These are phyloP conservation scores for Novumbra hubbsi DNA, from an alignment of 2,797 vertebrate species.

Conservation along the genomic window DNA sequence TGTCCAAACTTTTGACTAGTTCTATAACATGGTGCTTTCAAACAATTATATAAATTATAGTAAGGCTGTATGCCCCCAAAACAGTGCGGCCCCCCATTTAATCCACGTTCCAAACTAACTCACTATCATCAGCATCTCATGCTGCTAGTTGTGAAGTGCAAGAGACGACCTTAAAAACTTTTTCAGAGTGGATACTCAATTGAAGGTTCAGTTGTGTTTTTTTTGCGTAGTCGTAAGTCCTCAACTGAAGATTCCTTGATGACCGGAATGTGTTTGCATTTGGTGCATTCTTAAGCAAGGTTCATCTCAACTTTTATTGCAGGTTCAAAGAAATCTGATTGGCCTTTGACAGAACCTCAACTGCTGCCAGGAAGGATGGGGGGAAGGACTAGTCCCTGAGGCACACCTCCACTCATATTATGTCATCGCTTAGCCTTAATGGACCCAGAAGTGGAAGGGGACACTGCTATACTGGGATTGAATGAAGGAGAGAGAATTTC, in stretches of 20 bases:
- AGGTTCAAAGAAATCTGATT: conserved; percentile 73
- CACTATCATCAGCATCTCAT: no score
- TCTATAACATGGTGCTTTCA: no score
- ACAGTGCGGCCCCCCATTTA: no score
- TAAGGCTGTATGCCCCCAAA: no score
- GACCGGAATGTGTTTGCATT: not conserved
- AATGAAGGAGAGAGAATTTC: not conserved
- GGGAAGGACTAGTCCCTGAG: conserved; percentile 23
- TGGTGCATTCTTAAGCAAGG: not conserved
- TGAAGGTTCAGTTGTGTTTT: not conserved
- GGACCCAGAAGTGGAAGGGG: conserved; percentile 5
- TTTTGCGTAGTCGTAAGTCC: not conserved
- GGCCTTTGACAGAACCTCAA: conserved; percentile 13
- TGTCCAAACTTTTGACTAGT: not conserved
- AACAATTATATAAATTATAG: no score
- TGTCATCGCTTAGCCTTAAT: conserved; percentile 41
- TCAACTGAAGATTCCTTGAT: not conserved
- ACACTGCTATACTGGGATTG: conserved; percentile 11
- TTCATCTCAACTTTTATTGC: conserved; percentile 37
- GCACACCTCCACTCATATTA: not conserved
- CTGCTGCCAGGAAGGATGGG: conserved; percentile 36
- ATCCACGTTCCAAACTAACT: no score
- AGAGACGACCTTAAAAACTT: not conserved
- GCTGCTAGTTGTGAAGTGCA: no score
- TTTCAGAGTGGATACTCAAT: not conserved